Percentiles rank a stretch among this genome's conserved stretches.
These are phyloP conservation scores for Oncorhynchus masou DNA, from an alignment of 2,113 vertebrate species.

Conservation along the genomic window DNA sequence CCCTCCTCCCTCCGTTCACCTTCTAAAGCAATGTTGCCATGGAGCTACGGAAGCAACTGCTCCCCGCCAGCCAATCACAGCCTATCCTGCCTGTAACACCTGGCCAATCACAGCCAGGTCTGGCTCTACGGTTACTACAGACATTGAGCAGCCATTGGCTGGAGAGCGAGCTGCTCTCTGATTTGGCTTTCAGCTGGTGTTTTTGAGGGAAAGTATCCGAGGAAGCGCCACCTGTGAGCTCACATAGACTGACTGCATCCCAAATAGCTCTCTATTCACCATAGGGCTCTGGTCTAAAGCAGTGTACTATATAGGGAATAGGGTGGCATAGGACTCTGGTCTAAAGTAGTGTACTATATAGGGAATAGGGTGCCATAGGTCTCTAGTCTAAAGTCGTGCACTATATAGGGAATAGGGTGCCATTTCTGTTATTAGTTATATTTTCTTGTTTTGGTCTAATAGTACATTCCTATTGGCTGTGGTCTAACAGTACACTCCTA, in stretches of 20 bases:
- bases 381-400: too few species aligned
- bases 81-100: slow-evolving; percentile 38
- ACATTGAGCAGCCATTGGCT: slow-evolving; percentile 60
- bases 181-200: slow-evolving; percentile 69
- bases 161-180: slow-evolving; percentile 57
- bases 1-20: slow-evolving; percentile 29
- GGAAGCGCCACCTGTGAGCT: slow-evolving; percentile 65
- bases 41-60: slow-evolving; percentile 69
- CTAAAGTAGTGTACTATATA: too few species aligned
- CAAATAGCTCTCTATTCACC: too few species aligned
- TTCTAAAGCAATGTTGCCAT: slow-evolving; percentile 70
- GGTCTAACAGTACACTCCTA: too few species aligned
- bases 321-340: too few species aligned
- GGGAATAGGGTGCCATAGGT: too few species aligned
- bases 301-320: too few species aligned
- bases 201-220: slow-evolving; percentile 57
- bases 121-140: slow-evolving; percentile 61
- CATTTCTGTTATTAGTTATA: neutral
- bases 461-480: too few species aligned
- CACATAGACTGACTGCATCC: slow-evolving; percentile 23
- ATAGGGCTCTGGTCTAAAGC: too few species aligned
- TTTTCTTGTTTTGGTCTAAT: neutral
- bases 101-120: slow-evolving; percentile 50
- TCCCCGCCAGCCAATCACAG: slow-evolving; percentile 50
- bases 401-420: too few species aligned